Base-by-base conservation (phyloP, 1,140 invertebrate genomes). In the Eueides isabella region DNA sequence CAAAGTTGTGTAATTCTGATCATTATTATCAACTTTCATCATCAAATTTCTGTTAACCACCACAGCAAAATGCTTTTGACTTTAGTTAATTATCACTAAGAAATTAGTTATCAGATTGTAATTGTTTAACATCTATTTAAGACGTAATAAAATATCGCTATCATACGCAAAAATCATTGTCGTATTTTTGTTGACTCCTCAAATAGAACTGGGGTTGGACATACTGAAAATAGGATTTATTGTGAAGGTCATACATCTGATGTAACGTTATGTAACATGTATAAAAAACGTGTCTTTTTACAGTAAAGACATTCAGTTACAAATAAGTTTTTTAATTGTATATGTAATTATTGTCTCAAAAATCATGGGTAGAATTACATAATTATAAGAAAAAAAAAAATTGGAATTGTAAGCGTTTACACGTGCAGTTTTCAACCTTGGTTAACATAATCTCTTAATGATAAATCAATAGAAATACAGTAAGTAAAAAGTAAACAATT, bases 11-110 rank as follows among this genome's bases (percentile, higher is more conserved):
- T 33, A 28, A 16, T 75, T 72, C 61, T 76, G n/a, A 9, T 2
- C 28, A 48, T 69, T 66, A 30, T 64, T 16, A 38, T 31, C 28
- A 48, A 48, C 61, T 67, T 70, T 71, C 72, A 75, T 77, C 33
- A 67, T 61, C 16, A 35, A 12, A 7, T 4, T 16, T 38, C 67
- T 44, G 44, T 14, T 55, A 67, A 63, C 0, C 2, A 30, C 29
- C 26, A 14, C 9, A 61, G 6, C 28, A 28, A 30, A 38, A 33
- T 38, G 23, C 1, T 29, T 26, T 29, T 29, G 23, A 28, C 11
- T n/a, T 2, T 31, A 12, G n/a, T 55, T 26, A 31, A 48, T 7
- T 28, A 61, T 61, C 55, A 33, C n/a, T 23, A 26, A 33, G 28
- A 44, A 44, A 67, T 44, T n/a, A 29, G 29, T 33, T 67, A 61